Percentiles rank a stretch among this genome's conserved stretches.
phyloP scores from a whole-genome alignment of 2,888 invertebrate species.

The Salticus scenicus region DNA sequence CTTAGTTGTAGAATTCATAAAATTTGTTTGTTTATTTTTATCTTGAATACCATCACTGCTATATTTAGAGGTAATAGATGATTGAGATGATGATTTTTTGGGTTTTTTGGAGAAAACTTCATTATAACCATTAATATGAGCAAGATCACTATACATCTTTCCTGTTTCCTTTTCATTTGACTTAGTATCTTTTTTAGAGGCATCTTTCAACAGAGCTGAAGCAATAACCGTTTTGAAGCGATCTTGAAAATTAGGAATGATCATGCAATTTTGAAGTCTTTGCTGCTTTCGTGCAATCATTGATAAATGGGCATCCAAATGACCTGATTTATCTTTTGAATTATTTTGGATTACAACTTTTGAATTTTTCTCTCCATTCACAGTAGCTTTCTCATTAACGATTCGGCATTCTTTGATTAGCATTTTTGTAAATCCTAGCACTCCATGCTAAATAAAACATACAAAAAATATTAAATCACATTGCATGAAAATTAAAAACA shows the following conservation, averaged over 20 bases:
- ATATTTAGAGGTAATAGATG: neutral
- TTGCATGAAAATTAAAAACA: neutral
- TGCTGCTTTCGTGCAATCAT: slow-evolving; percentile 41
- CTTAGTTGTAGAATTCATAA: slow-evolving; percentile 11
- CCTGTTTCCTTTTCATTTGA: slow-evolving; percentile 21
- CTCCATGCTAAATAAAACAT: slow-evolving; percentile 39
- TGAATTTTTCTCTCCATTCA: slow-evolving; percentile 28
- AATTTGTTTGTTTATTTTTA: slow-evolving; percentile 19
- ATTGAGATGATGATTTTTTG: slow-evolving; percentile 19
- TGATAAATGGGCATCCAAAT: slow-evolving; percentile 27
- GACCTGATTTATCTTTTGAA: slow-evolving; percentile 31
- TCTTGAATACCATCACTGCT: neutral
- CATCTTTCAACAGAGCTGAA: slow-evolving; percentile 72
- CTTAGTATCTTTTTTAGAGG: slow-evolving; percentile 10
- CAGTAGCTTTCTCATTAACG: neutral
- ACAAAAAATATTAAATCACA: neutral
- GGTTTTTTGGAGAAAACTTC: slow-evolving; percentile 7
- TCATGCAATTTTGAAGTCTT: slow-evolving; percentile 73
- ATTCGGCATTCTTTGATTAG: slow-evolving; percentile 52
- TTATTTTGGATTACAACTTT: slow-evolving; percentile 81
- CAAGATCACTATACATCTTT: neutral
- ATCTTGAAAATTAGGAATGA: slow-evolving; percentile 90
- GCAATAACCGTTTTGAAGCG: slow-evolving; percentile 87
- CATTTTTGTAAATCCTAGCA: slow-evolving; percentile 27
- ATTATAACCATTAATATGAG: slow-evolving; percentile 21